A percentile compares a stretch with the other conserved stretches of the same genome.
These are phyloP conservation scores for Sus cebifrons DNA, from an alignment of 2,797 vertebrate genomes.

Conservation along the genomic window DNA sequence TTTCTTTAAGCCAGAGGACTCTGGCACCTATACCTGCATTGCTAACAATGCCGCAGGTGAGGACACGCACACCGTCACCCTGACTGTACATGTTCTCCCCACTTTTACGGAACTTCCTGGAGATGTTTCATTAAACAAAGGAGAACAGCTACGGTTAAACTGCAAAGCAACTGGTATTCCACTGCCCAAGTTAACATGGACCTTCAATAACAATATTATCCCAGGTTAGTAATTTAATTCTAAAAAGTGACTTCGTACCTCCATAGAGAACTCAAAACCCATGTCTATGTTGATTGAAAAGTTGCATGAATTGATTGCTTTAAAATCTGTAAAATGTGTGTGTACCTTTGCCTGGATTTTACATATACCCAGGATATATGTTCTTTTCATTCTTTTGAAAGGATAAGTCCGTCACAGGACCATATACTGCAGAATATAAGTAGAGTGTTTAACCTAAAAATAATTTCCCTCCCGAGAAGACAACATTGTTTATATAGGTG, in stretches of 20 bases:
- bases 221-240: constrained; percentile 91
- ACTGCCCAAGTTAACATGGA: constrained; percentile 95
- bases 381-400: constrained; percentile 39
- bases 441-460: background rate
- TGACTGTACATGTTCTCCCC: constrained; percentile 94
- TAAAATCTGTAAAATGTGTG: background rate
- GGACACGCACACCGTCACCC: constrained; percentile 91
- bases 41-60: constrained; percentile 94
- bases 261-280: background rate
- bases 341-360: background rate
- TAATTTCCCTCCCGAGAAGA: background rate
- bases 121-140: constrained; percentile 95
- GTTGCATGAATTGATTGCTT: background rate
- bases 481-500: no score
- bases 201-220: constrained; percentile 97
- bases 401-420: background rate
- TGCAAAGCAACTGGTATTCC: constrained; percentile 95
- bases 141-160: constrained; percentile 93
- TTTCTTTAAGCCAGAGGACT: constrained; percentile 92
- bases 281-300: background rate
- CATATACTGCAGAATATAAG: background rate
- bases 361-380: background rate
- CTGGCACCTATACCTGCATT: constrained; percentile 95
- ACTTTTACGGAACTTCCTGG: constrained; percentile 95
- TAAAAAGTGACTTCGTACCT: background rate